A percentile compares a stretch with the other conserved stretches of the same genome.
Evolutionary conservation across 2,888 invertebrate species (phyloP).

Genomic region (Actias luna): DNA sequence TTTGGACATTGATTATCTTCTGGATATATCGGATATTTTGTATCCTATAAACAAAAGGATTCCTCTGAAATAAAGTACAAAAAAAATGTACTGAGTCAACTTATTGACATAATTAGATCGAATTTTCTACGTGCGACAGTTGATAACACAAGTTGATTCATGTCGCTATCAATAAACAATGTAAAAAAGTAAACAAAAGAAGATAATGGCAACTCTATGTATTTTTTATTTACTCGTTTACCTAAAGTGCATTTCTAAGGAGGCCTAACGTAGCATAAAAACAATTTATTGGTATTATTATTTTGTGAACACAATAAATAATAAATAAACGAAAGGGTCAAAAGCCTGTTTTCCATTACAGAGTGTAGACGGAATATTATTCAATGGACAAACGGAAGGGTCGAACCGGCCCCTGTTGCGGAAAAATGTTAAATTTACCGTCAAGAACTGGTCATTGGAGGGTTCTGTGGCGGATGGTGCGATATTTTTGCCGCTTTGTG

Average conservation of each 20-base stretch:
- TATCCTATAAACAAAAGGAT: no score
- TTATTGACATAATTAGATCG: no score
- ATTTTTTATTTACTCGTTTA: conserved; percentile 7
- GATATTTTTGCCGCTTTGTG: conserved; percentile 72
- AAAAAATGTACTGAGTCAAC: no score
- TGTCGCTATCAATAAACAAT: neutral
- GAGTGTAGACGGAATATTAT: conserved; percentile 49
- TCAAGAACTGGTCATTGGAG: conserved; percentile 61
- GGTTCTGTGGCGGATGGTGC: conserved; percentile 69
- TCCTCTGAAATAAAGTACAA: no score
- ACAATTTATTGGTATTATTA: conserved; percentile 69
- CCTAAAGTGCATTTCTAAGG: conserved; percentile 4
- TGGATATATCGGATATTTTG: no score
- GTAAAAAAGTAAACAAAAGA: neutral
- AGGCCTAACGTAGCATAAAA: conserved; percentile 67
- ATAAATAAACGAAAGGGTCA: conserved; percentile 64
- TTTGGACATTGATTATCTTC: no score
- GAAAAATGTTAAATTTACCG: conserved; percentile 66
- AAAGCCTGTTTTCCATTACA: conserved; percentile 66
- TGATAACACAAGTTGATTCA: no score
- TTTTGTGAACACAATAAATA: conserved; percentile 61
- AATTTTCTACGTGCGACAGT: no score
- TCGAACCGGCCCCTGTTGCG: conserved; percentile 33
- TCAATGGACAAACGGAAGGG: conserved; percentile 64
- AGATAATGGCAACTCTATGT: neutral